Base-by-base conservation (phyloP, 1,140 invertebrate genomes). In the Mizuhopecten yessoensis region DNA sequence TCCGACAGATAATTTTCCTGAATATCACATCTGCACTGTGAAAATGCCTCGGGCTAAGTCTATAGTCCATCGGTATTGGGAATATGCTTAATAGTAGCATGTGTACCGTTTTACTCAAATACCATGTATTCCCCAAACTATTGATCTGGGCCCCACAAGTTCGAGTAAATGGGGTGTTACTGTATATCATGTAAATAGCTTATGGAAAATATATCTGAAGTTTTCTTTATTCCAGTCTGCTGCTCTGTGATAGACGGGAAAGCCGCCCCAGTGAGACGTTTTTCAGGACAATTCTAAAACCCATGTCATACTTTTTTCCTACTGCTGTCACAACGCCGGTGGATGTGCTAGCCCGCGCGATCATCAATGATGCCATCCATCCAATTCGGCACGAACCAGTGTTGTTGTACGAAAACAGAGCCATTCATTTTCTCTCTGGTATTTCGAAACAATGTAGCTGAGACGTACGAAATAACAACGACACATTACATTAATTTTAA, bases 391-490 rank as follows among this genome's bases (percentile, higher is more conserved):
- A 91, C 0, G 93, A 95, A 87, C 91, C 90, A 10, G 87, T 91
- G 34, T 94, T 96, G 88, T 42, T 96, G 2, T 95, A 95, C 92
- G 95, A 96, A 87, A 96, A 96, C 92, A 95, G 94, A 90, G 95
- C 95, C 33, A 95, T 96, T 88, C 95, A 96, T 91, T 90, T 92
- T 34, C 87, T 96, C 13, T 93, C 95, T 29, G 95, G 95, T n/a
- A 93, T 92, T 33, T 91, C 91, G 2, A 92, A 92, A 34, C 57
- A 75, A 17, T 75, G 57, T 29, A 75, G 57, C 11, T 75, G 57
- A 75, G n/a, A 75, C n/a, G 9, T 75, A 3, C 23, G 29, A 29
- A n/a, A 17, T 29, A 75, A 75, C 5, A 23, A 45, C 1, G 17
- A 45, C 9, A 75, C 3, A n/a, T 75, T 75, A 3, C 29, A n/a